These are phyloP conservation scores for Halyomorpha halys DNA, from an alignment of 1,140 invertebrate species.

Conservation along the genomic window DNA sequence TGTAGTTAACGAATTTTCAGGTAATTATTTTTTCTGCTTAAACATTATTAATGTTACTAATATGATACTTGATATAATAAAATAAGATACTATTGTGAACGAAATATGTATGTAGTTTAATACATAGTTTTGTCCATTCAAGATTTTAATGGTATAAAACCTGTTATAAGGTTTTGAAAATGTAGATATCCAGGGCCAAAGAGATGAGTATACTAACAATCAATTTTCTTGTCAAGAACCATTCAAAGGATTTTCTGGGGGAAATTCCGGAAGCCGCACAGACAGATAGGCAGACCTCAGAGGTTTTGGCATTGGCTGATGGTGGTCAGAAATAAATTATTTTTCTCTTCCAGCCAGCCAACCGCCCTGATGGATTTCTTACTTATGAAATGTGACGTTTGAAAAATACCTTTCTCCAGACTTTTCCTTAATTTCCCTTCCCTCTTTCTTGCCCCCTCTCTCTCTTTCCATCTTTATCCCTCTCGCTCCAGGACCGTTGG, in stretches of 20 bases:
- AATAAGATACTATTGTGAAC: no score
- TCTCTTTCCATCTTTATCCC: constrained; percentile 15
- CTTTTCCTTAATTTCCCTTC: constrained; percentile 32
- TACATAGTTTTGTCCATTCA: no score
- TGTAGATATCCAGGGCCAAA: no score
- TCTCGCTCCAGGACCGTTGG: background rate
- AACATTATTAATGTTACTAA: no score
- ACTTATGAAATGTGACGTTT: constrained; percentile 28
- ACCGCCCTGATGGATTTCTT: constrained; percentile 28
- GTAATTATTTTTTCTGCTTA: no score
- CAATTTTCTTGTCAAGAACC: no score
- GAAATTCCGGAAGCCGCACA: background rate
- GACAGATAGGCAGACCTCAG: constrained; percentile 8
- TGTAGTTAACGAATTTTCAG: no score
- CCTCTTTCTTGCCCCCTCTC: background rate
- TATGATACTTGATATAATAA: no score
- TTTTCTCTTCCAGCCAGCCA: constrained; percentile 6
- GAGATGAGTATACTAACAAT: no score
- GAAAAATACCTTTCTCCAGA: constrained; percentile 32
- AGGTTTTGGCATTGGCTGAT: constrained; percentile 3
- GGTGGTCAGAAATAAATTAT: constrained; percentile 10
- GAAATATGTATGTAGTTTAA: no score
- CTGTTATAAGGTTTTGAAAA: no score
- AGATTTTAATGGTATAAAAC: no score
- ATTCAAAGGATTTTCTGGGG: background rate